Percentiles rank a stretch among this genome's conserved stretches.
Conservation (phyloP, 2,113 vertebrate genomes). For the Heptranchias perlo region DNA sequence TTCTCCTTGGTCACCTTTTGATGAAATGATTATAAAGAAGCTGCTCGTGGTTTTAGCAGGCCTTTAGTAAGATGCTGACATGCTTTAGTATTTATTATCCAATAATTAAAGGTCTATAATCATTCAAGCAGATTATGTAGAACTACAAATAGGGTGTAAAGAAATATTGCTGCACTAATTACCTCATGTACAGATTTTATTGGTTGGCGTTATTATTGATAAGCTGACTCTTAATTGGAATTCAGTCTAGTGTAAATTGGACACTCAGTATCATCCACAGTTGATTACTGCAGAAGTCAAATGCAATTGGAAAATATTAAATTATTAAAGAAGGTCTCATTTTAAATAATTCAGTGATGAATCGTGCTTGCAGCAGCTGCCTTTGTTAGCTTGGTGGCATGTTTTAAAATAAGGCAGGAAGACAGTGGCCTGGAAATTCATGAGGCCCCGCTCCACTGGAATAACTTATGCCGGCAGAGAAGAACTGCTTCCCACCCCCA, state of each 20-base stretch:
- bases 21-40: neutral
- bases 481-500: neutral
- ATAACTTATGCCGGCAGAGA: neutral
- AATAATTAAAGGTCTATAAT: slow-evolving; percentile 23
- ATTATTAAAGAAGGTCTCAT: slow-evolving; percentile 1
- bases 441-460: neutral
- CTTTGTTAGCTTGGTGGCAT: neutral
- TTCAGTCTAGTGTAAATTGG: slow-evolving; percentile 29
- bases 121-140: slow-evolving; percentile 24
- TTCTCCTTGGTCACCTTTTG: neutral
- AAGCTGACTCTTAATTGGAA: slow-evolving; percentile 18
- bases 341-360: slow-evolving; percentile 21
- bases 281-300: slow-evolving; percentile 7
- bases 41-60: neutral
- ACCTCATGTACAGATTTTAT: slow-evolving; percentile 28
- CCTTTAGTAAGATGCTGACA: neutral
- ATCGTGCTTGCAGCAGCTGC: neutral
- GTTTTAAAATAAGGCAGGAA: neutral
- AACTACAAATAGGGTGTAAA: slow-evolving; percentile 9
- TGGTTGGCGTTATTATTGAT: slow-evolving; percentile 10
- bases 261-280: neutral
- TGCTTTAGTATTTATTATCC: neutral
- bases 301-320: neutral
- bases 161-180: slow-evolving; percentile 27
- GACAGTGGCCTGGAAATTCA: neutral